Evolutionary conservation across 2,888 invertebrate species (phyloP), one percentile per base, ranked within the genome.

Genomic region (Tachina grossa): DNA sequence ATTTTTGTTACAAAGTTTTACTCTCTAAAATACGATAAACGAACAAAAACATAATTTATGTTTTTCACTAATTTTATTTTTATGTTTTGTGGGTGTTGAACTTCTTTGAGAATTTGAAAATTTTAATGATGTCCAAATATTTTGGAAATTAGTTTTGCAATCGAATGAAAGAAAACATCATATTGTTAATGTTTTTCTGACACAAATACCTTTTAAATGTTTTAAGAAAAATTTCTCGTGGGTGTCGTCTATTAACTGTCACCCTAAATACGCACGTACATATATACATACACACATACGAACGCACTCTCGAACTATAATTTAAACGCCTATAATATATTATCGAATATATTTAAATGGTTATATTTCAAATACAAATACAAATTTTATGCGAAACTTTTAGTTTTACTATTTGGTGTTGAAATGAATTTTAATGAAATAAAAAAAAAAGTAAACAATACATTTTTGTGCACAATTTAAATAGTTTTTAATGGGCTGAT

Each of bases 401-500:
- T 9, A 51, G 11, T 53, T 53, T 19, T 53, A 22, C 4, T 22
- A 22, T 22, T 22, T 63, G 9, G n/a, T 10, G 13, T 57, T 59
- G n/a, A 14, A 59, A 39, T 39, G 41, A 6, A 31, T 31, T 31
- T 31, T 0, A 31, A 31, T 31, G 31, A 6, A 6, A 31, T n/a
- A 16, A 43, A 61, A 61, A 11, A 39, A 9, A 11, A 47, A 22
- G 5, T 31, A 31, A 31, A 31, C 31, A 31, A 31, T 31, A 66
- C 1, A 51, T 41, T 51, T 51, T 68, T 39, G 39, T 41, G 8
- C 6, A 68, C 11, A 68, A 19, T 5, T 43, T 43, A 55, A 69
- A 69, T 69, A 41, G 9, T 3, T 69, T 55, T 69, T 43, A 55
- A 69, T 69, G 55, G 19, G 4, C 53, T 53, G 10, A 53, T 53